Evolutionary conservation across 2,797 vertebrate species (phyloP).

Genomic region (Picus viridis): DNA sequence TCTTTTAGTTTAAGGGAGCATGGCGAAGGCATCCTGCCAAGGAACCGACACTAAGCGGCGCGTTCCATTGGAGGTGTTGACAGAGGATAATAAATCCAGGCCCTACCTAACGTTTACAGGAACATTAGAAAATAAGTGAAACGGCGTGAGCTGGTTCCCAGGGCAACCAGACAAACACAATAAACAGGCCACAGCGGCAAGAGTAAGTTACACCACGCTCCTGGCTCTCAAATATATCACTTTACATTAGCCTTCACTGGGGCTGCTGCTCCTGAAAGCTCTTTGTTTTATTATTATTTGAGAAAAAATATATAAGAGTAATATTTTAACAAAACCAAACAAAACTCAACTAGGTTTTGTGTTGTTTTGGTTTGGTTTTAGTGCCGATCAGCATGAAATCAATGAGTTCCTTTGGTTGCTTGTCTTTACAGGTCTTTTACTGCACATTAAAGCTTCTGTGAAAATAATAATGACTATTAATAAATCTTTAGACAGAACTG

Average conservation of each 20-base stretch:
- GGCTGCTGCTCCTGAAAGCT: constrained; percentile 77
- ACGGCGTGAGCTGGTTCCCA: constrained; percentile 82
- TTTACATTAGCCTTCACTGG: constrained; percentile 77
- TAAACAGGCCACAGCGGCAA: constrained; percentile 83
- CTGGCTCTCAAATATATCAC: constrained; percentile 83
- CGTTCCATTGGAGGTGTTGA: constrained; percentile 87
- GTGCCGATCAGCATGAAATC: constrained; percentile 41
- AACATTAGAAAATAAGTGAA: constrained; percentile 86
- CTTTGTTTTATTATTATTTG: constrained; percentile 80
- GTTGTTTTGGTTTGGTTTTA: background rate
- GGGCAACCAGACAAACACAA: constrained; percentile 89
- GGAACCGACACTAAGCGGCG: constrained; percentile 80
- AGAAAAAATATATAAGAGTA: background rate
- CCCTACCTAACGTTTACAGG: constrained; percentile 86
- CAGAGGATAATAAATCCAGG: constrained; percentile 87
- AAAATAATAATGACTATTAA: constrained; percentile 43
- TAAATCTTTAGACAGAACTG: constrained; percentile 39
- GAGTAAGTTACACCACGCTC: constrained; percentile 81
- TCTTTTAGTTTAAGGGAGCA: constrained; percentile 1
- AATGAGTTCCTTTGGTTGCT: constrained; percentile 54
- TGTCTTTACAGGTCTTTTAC: constrained; percentile 54
- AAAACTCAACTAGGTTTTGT: background rate
- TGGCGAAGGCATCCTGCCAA: constrained; percentile 78
- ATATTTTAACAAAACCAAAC: background rate
- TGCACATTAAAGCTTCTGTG: constrained; percentile 50